A percentile compares a stretch with the other conserved stretches of the same genome.
Evolutionary conservation across 1,140 invertebrate species (phyloP).

Genomic region (Drosophila nannoptera): DNA sequence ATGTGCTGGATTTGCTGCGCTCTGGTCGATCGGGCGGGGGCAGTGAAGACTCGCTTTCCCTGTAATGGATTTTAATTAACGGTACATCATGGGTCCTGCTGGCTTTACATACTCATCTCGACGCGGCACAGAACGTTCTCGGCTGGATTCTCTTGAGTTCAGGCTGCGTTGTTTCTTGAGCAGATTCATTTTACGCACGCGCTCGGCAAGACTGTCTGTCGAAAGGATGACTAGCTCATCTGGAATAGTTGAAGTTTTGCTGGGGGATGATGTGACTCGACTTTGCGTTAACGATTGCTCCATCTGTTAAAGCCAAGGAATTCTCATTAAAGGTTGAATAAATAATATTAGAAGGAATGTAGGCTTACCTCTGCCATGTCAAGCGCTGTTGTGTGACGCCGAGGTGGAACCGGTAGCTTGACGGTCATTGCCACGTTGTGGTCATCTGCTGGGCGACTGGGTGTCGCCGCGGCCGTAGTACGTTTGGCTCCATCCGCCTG

Average conservation of each 20-base stretch:
- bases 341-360: not conserved
- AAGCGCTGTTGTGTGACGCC: slow-evolving; percentile 81
- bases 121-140: slow-evolving; percentile 77
- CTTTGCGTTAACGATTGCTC: slow-evolving; percentile 71
- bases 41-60: slow-evolving; percentile 54
- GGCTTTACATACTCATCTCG: slow-evolving; percentile 54
- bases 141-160: slow-evolving; percentile 80
- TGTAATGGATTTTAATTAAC: slow-evolving; percentile 8
- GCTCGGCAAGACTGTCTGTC: slow-evolving; percentile 82
- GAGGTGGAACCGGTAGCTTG: slow-evolving; percentile 83
- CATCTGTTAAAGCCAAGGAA: slow-evolving; percentile 34
- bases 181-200: slow-evolving; percentile 83
- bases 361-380: slow-evolving; percentile 80
- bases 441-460: slow-evolving; percentile 30
- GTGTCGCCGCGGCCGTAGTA: not conserved
- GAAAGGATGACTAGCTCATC: slow-evolving; percentile 81
- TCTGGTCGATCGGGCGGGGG: slow-evolving; percentile 70
- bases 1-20: slow-evolving; percentile 62
- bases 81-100: not conserved
- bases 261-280: slow-evolving; percentile 79
- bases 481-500: slow-evolving; percentile 17
- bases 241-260: slow-evolving; percentile 75
- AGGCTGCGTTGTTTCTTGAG: slow-evolving; percentile 81
- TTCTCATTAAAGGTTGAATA: not conserved
- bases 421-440: slow-evolving; percentile 82